Conservation (phyloP, 2,888 invertebrate species). For the Anodontia alba region DNA sequence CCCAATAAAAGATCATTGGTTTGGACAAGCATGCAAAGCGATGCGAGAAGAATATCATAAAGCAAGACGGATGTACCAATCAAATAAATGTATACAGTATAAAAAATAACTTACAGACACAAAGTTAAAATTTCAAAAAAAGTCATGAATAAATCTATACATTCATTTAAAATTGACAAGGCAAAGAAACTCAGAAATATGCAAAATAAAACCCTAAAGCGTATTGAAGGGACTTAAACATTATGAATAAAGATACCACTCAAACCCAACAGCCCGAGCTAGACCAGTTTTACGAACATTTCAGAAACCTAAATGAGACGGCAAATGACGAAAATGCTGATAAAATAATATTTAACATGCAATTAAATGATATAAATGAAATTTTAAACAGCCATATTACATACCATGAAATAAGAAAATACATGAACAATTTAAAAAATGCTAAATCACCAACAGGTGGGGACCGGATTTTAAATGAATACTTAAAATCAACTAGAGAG, state of each 20-base stretch:
- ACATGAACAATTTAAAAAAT: constrained; percentile 23
- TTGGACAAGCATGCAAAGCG: neutral
- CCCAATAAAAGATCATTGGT: neutral
- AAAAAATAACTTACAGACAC: neutral
- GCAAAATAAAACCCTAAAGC: constrained; percentile 8
- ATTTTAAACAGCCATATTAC: constrained; percentile 8
- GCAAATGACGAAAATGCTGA: neutral
- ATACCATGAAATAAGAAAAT: constrained; percentile 23
- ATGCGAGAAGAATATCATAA: neutral
- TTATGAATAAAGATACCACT: neutral
- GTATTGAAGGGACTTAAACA: constrained; percentile 19
- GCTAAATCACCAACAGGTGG: constrained; percentile 10
- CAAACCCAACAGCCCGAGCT: neutral
- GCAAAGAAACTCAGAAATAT: constrained; percentile 13
- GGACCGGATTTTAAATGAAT: constrained; percentile 28
- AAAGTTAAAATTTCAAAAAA: constrained; percentile 7
- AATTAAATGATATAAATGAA: no score
- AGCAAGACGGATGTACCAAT: neutral
- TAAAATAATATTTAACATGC: no score
- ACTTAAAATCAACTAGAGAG: constrained; percentile 18
- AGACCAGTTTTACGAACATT: neutral
- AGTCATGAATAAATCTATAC: constrained; percentile 21
- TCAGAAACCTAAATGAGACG: constrained; percentile 2
- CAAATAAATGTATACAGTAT: neutral
- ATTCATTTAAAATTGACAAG: neutral